A percentile compares a stretch with the other conserved stretches of the same genome.
These are phyloP conservation scores for Orientallactaga bullata DNA, from an alignment of 2,113 vertebrate genomes.

Conservation along the genomic window DNA sequence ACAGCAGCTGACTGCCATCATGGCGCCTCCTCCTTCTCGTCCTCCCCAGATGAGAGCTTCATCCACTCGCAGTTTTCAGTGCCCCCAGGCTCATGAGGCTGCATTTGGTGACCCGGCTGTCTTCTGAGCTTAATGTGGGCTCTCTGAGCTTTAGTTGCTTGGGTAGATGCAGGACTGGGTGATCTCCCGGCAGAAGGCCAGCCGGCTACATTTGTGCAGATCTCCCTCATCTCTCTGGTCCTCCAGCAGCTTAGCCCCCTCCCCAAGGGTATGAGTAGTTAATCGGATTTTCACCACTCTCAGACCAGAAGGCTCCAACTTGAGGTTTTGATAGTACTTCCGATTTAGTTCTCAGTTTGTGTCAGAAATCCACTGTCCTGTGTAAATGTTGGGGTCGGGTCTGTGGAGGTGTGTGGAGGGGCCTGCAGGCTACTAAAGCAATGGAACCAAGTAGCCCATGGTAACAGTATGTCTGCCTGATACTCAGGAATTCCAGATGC, in stretches of 20 bases:
- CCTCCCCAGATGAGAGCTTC: accelerated
- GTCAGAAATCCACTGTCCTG: neutral
- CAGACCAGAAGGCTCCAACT: neutral
- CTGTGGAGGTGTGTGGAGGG: neutral
- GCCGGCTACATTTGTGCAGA: neutral
- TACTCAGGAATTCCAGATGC: neutral
- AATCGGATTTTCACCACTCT: neutral
- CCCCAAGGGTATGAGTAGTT: neutral
- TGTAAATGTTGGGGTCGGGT: neutral
- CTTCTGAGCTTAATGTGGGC: neutral
- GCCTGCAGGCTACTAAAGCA: neutral
- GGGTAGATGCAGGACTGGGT: neutral
- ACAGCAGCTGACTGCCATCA: neutral
- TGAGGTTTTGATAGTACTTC: neutral
- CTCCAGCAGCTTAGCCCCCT: accelerated
- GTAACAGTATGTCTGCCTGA: neutral
- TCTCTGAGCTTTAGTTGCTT: neutral
- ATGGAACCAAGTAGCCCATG: neutral
- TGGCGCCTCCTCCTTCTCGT: accelerated
- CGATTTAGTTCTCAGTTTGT: neutral
- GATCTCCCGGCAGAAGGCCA: neutral
- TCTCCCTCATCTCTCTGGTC: neutral
- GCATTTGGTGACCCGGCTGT: neutral
- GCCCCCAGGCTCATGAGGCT: neutral
- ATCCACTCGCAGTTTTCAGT: accelerated